phyloP scores from a whole-genome alignment of 2,888 invertebrate species.

The Nesidiocoris tenuis region DNA sequence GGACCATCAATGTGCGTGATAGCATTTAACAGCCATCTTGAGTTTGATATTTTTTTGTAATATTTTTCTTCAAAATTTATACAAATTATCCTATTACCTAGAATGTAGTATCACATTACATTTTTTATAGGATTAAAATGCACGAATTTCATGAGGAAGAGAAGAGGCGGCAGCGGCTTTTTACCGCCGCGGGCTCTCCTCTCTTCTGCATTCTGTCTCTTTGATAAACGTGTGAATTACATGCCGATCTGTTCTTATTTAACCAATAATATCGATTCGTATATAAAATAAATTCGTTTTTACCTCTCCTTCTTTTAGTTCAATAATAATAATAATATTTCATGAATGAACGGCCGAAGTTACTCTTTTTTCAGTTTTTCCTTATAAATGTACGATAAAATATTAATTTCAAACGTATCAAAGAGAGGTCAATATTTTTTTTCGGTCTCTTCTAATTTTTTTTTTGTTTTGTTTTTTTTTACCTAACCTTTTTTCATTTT shows the following conservation, averaged over 20 bases:
- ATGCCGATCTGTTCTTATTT: conserved; percentile 12
- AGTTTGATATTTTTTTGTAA: background rate
- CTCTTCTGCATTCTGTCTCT: background rate
- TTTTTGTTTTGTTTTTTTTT: conserved; percentile 30
- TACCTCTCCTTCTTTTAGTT: background rate
- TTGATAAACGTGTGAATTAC: conserved; percentile 6
- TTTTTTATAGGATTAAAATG: conserved; percentile 28
- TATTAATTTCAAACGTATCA: conserved; percentile 9
- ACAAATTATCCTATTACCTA: background rate
- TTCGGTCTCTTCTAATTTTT: conserved; percentile 8
- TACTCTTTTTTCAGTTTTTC: background rate
- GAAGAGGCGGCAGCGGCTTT: conserved; percentile 5
- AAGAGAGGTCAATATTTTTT: conserved; percentile 32
- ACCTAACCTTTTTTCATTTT: conserved; percentile 44
- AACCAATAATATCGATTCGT: conserved; percentile 38
- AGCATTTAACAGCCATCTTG: background rate
- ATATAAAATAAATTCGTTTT: conserved; percentile 32
- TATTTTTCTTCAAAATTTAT: background rate
- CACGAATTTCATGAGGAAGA: conserved; percentile 28
- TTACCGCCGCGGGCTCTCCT: background rate
- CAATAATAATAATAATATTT: background rate
- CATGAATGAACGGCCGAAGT: background rate
- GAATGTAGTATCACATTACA: conserved; percentile 25
- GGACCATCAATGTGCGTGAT: background rate
- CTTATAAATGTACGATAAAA: conserved; percentile 20